phyloP scores from a whole-genome alignment of 1,140 invertebrate genomes.

The Eupristina koningsbergeri region DNA sequence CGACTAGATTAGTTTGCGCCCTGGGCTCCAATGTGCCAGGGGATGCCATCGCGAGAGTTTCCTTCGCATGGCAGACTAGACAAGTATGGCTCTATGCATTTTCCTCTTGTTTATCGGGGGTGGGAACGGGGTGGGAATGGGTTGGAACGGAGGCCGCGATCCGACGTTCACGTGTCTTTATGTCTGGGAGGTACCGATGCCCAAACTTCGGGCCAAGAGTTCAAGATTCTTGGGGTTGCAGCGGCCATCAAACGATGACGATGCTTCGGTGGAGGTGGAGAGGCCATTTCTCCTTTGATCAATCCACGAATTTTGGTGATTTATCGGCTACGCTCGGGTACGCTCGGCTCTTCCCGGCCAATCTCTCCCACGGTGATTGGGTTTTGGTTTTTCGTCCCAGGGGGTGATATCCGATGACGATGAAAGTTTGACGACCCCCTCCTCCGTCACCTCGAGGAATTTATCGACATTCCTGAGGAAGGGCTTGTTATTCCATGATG shows the following conservation, averaged over 20 bases:
- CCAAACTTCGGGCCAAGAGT: slow-evolving; percentile 11
- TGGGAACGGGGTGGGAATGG: neutral
- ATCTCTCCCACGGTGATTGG: slow-evolving; percentile 11
- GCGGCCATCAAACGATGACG: slow-evolving; percentile 1
- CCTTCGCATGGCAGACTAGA: neutral
- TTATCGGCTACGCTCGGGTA: neutral
- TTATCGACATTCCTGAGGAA: neutral
- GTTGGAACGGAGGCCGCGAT: slow-evolving; percentile 12
- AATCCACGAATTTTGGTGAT: slow-evolving; percentile 33
- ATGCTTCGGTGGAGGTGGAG: neutral
- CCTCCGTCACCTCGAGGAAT: neutral
- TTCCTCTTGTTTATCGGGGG: slow-evolving; percentile 18
- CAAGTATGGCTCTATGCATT: slow-evolving; percentile 1
- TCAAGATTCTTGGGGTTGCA: slow-evolving; percentile 15
- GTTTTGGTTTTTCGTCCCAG: slow-evolving; percentile 19
- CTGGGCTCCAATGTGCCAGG: neutral
- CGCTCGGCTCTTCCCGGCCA: neutral
- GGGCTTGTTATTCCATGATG: neutral
- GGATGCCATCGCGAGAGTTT: slow-evolving; percentile 14
- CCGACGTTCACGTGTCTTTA: slow-evolving; percentile 18
- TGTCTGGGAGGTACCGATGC: slow-evolving; percentile 6
- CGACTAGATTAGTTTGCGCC: slow-evolving; percentile 22
- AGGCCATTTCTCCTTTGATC: slow-evolving; percentile 33
- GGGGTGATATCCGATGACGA: neutral
- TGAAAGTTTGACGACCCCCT: neutral